Base-by-base conservation (phyloP, 2,113 vertebrate species). In the Pterocles gutturalis region DNA sequence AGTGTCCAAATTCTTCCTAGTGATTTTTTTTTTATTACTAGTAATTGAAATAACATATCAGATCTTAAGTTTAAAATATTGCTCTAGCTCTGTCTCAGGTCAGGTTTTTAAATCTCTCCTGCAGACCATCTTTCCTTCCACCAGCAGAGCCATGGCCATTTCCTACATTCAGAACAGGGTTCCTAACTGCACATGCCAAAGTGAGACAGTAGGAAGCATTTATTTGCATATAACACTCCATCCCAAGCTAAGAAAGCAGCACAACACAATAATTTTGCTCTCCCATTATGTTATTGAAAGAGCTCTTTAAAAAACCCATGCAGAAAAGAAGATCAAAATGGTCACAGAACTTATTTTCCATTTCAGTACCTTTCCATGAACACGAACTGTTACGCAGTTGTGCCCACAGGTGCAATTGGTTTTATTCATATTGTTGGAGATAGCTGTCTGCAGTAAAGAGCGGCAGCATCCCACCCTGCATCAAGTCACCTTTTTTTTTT, bases 11-110 rank as follows among this genome's bases (percentile, higher is more conserved):
- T 70, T 72, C 77, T 84, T 93, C 72, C 57, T 7, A 19, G 38
- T 18, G 21, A 72, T 33, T 92, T 87, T 65, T 65, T 76, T 83
- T 75, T 64, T 55, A 60, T 64, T 64, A 29, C 53, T 72, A 28
- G 53, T 87, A 81, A 96, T 82, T 79, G 77, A 95, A 97, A 95
- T 87, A 96, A 82, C 88, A 88, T 62, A 65, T 65, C 76, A 87
- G 92, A 71, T 20, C 38, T 77, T 76, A 83, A 81, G 64, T 54
- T 34, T 48, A 84, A 89, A 89, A 72, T 54, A 54, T 11, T 73
- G 49, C 58, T 38, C 25, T 20, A 60, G 60, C 26, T 89, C 64
- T 81, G 61, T 17, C 43, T 34, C n/a, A 13, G 43, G 25, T 71
- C 73, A 46, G 38, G 64, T 83, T 94, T 93, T 92, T 80, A 90